Percentiles rank a stretch among this genome's conserved stretches.
Evolutionary conservation across 2,113 vertebrate genomes (phyloP).

Genomic region (Calonectris borealis): DNA sequence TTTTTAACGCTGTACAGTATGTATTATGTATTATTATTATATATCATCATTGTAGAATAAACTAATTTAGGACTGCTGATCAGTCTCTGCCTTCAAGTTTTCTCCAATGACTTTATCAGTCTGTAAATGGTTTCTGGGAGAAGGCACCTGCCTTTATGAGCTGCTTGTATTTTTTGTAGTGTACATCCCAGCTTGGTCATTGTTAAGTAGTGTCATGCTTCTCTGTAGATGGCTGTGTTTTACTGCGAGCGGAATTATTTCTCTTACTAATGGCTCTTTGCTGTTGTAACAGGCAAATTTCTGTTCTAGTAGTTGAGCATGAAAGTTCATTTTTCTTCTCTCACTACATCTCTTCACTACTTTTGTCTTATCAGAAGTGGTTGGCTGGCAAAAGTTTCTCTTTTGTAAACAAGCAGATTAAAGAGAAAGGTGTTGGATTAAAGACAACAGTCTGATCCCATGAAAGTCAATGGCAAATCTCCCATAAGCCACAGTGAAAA

Average conservation of each 20-base stretch:
- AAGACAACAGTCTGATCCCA: constrained; percentile 8
- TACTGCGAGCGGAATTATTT: not conserved
- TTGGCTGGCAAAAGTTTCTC: constrained; percentile 32
- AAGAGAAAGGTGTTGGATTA: constrained; percentile 40
- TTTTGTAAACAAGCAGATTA: constrained; percentile 33
- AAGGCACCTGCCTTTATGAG: not conserved
- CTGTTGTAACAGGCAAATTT: not conserved
- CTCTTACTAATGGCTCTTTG: not conserved
- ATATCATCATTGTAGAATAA: not conserved
- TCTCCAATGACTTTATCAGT: not conserved
- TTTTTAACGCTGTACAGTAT: not conserved
- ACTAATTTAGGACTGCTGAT: not conserved
- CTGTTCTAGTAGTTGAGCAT: not conserved
- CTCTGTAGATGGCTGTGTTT: not conserved
- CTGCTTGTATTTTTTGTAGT: not conserved
- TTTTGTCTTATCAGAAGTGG: not conserved
- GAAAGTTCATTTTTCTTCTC: constrained; percentile 22
- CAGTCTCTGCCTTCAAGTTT: not conserved
- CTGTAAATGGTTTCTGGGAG: not conserved
- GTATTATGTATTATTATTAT: not conserved
- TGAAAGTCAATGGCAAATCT: constrained; percentile 25
- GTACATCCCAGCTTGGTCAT: not conserved
- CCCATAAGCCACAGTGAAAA: constrained; percentile 1
- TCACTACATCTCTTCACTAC: not conserved
- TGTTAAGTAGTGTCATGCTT: not conserved